phyloP scores from a whole-genome alignment of 2,113 vertebrate genomes.

The Atractosteus spatula region DNA sequence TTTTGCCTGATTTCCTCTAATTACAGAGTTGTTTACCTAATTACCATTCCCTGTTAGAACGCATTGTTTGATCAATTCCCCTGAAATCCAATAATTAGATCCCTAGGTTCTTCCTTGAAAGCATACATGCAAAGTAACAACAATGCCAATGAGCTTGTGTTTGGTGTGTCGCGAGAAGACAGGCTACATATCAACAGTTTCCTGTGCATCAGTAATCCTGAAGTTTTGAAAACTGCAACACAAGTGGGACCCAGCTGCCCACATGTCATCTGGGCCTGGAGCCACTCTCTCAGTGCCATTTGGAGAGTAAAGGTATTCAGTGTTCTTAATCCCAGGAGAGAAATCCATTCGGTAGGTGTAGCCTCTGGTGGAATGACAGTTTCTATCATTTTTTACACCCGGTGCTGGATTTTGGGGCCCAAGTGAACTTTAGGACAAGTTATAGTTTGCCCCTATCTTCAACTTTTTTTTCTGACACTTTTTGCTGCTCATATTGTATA shows the following conservation, averaged over 20 bases:
- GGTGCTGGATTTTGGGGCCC: too few relatives aligned
- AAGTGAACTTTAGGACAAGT: too few relatives aligned
- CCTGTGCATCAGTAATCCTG: background rate
- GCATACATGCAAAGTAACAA: background rate
- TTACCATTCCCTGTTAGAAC: constrained; percentile 25
- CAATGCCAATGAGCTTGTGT: background rate
- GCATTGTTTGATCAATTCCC: constrained; percentile 29
- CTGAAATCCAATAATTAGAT: constrained; percentile 24
- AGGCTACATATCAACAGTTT: background rate
- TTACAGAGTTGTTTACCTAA: constrained; percentile 26
- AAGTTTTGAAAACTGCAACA: background rate
- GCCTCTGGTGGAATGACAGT: too few relatives aligned
- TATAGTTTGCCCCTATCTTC: too few relatives aligned
- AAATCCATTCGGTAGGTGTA: too few relatives aligned
- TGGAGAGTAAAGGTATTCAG: too few relatives aligned
- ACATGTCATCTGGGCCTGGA: background rate
- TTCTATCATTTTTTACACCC: too few relatives aligned
- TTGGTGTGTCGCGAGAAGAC: background rate
- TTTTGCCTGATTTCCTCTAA: constrained; percentile 13
- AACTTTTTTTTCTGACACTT: too few relatives aligned
- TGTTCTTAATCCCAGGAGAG: too few relatives aligned
- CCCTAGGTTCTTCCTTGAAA: constrained; percentile 4
- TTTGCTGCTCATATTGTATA: too few relatives aligned
- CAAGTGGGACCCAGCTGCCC: background rate
- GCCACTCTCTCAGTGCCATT: too few relatives aligned